Evolutionary conservation across 2,888 invertebrate genomes (phyloP), one percentile per base, ranked within the genome.

Genomic region (Taphrorychus bicolor): DNA sequence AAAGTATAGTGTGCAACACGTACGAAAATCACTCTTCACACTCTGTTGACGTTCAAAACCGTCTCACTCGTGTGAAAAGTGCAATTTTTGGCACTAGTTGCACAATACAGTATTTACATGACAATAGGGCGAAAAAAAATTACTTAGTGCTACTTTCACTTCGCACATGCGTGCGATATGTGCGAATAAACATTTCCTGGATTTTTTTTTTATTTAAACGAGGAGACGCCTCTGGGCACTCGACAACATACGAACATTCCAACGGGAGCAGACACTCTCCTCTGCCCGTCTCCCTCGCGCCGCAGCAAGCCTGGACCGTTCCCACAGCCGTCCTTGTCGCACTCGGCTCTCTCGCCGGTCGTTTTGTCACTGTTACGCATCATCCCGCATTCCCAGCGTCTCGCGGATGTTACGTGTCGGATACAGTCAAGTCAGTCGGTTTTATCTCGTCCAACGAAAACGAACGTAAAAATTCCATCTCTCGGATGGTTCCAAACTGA

Each of bases 311-410:
- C 51, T 22, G 60, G 54, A 32, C 45, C 42, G 23, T 23, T 66
- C 56, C 60, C 21, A 45, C 54, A 45, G 19, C 51, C 41, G 56
- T 60, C 51, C 51, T 42, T 24, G 32, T 60, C 66, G 40, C 66
- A 23, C 54, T 59, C 65, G 42, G 11, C 5, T 5, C 14, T 5
- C 11, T 11, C 45, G 58, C 24, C 58, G 52, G 65, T 54, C 32
- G 53, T 52, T 59, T 59, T 65, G 59, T 63, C 57, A 41, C 49
- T 49, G 19, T 60, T 21, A 18, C 62, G 62, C 62, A 62, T 62
- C 54, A 54, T 60, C 19, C 11, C n/a, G n/a, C n/a, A n/a, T n/a
- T 49, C 23, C 32, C 14, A 14, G 61, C 11, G 16, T 17, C 52
- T 42, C 60, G 52, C 52, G 42, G 53, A 52, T 53, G 52, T 61